Evolutionary conservation across 2,888 invertebrate genomes (phyloP).

Genomic region (Boloria euphrosyne): DNA sequence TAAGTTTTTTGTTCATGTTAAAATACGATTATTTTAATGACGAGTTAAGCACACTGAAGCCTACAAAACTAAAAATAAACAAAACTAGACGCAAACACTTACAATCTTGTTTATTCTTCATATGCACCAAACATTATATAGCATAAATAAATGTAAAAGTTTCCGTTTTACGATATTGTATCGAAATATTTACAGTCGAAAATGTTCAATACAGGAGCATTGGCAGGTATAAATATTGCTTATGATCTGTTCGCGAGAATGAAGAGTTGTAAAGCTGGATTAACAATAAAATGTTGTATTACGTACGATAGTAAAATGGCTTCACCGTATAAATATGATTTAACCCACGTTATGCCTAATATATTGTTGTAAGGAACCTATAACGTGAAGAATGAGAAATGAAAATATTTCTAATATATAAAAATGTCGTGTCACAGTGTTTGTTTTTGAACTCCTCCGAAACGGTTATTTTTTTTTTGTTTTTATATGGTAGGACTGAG

Average conservation of each 20-base stretch:
- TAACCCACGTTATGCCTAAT: neutral
- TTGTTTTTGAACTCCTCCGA: no score
- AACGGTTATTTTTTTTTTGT: no score
- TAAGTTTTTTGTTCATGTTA: no score
- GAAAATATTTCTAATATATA: no score
- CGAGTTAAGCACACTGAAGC: no score
- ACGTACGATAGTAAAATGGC: neutral
- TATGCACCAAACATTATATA: neutral
- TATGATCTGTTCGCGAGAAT: constrained; percentile 11
- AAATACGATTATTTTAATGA: no score
- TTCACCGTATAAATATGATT: neutral
- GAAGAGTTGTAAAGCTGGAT: constrained; percentile 16
- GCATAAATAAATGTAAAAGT: constrained; percentile 7
- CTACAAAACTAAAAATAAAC: neutral
- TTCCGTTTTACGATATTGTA: constrained; percentile 19
- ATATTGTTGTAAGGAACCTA: no score
- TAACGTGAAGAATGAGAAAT: no score
- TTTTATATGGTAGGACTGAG: no score
- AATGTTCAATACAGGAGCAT: constrained; percentile 6
- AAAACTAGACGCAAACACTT: neutral
- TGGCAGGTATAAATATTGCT: constrained; percentile 2
- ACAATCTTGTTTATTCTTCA: neutral
- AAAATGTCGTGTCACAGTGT: no score
- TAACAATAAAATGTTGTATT: constrained; percentile 9
- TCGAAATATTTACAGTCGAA: constrained; percentile 20